phyloP scores from a whole-genome alignment of 1,140 invertebrate species.

The Drosophila rufa region DNA sequence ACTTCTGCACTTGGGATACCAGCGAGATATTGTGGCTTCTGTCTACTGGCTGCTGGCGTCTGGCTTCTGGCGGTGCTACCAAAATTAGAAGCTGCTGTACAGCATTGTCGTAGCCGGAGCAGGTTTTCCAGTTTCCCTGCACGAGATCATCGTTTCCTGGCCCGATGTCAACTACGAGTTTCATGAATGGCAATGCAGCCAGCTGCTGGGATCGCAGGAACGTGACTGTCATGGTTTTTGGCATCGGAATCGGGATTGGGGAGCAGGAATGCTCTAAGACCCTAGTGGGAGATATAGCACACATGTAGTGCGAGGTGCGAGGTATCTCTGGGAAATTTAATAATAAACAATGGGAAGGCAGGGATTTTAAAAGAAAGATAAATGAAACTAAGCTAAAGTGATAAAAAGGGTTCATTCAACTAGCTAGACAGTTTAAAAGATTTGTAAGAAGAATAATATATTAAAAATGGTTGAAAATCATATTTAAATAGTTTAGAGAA shows the following conservation, averaged over 20 bases:
- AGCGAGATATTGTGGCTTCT: slow-evolving; percentile 17
- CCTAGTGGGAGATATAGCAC: slow-evolving; percentile 13
- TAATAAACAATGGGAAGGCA: not conserved
- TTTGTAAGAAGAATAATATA: too few species aligned
- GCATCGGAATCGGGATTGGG: slow-evolving; percentile 13
- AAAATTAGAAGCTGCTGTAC: slow-evolving; percentile 76
- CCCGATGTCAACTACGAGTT: slow-evolving; percentile 63
- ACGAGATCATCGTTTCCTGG: slow-evolving; percentile 46
- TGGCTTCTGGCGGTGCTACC: slow-evolving; percentile 61
- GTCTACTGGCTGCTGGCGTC: slow-evolving; percentile 1
- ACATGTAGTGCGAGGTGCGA: not conserved
- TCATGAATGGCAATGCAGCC: slow-evolving; percentile 67
- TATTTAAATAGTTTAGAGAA: not conserved
- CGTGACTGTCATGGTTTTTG: slow-evolving; percentile 58
- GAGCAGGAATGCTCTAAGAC: slow-evolving; percentile 11
- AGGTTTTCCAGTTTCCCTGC: slow-evolving; percentile 49
- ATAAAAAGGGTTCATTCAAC: too few species aligned
- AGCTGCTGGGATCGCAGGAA: slow-evolving; percentile 45
- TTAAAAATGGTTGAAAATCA: too few species aligned
- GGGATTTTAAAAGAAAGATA: not conserved
- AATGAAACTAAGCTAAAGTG: too few species aligned
- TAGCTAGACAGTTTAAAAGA: too few species aligned
- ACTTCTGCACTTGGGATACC: slow-evolving; percentile 29
- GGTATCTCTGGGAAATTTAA: not conserved
- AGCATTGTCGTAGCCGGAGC: slow-evolving; percentile 38